Evolutionary conservation across 2,113 vertebrate species (phyloP).

Genomic region (Pyrgilauda ruficollis): DNA sequence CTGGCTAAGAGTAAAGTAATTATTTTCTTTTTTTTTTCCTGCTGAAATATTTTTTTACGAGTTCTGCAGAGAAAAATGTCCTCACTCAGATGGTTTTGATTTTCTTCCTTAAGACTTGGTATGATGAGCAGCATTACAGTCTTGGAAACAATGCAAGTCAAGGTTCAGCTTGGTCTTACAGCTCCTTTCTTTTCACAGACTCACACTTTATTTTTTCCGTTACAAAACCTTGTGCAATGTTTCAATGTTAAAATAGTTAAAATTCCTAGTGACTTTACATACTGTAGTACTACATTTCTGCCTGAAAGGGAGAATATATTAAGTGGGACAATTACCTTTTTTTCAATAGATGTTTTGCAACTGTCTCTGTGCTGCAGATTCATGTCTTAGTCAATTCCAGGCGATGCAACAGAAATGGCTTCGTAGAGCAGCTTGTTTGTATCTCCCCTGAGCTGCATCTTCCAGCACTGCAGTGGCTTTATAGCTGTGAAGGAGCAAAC

Average conservation of each 20-base stretch:
- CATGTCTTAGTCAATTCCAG: neutral
- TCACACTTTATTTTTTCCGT: neutral
- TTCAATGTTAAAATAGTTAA: conserved; percentile 12
- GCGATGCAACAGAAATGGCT: neutral
- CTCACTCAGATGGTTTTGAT: conserved; percentile 36
- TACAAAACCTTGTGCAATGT: neutral
- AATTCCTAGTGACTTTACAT: neutral
- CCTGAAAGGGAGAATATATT: neutral
- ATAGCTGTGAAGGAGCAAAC: conserved; percentile 17
- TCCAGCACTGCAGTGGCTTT: conserved; percentile 18
- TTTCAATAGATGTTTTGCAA: neutral
- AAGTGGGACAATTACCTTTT: neutral
- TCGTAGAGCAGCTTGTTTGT: neutral
- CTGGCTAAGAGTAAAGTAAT: neutral
- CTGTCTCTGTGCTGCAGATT: neutral
- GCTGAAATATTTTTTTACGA: neutral
- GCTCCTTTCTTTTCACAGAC: neutral
- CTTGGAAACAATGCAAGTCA: conserved; percentile 11
- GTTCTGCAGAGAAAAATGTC: neutral
- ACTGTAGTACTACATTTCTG: neutral
- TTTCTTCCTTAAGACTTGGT: conserved; percentile 1
- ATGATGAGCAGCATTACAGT: neutral
- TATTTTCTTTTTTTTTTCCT: neutral
- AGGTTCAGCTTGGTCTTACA: neutral
- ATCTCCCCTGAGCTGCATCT: neutral